These are phyloP conservation scores for Rhynchonycteris naso DNA, from an alignment of 2,797 vertebrate species.

Conservation along the genomic window DNA sequence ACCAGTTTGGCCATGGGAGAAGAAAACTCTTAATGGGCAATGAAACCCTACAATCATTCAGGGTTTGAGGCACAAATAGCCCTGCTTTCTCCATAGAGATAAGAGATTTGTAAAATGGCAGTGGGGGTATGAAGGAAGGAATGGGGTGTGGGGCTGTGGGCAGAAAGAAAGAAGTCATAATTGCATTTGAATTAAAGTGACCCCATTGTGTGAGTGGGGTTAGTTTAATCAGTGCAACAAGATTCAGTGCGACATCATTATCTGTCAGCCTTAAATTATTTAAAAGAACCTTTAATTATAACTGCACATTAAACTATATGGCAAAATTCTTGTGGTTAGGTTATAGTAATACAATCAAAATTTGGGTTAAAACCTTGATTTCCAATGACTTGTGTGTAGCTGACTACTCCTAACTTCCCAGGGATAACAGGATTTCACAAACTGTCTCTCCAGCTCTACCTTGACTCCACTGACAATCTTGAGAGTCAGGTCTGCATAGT, in stretches of 20 bases:
- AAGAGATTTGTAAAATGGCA: background rate
- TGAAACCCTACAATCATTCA: background rate
- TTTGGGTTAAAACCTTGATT: conserved; percentile 19
- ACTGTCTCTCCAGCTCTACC: background rate
- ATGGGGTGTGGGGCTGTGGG: background rate
- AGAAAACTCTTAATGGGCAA: background rate
- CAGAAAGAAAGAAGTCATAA: background rate
- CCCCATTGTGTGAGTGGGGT: background rate
- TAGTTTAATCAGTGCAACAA: conserved; percentile 51
- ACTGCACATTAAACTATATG: background rate
- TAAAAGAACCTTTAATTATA: conserved; percentile 1
- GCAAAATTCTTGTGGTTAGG: background rate
- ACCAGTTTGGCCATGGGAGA: background rate
- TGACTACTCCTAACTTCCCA: background rate
- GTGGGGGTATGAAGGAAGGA: no score
- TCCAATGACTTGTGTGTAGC: background rate
- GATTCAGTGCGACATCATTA: background rate
- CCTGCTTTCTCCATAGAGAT: background rate
- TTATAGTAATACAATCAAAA: background rate
- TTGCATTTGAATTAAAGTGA: background rate
- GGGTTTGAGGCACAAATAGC: background rate
- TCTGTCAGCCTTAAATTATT: conserved; percentile 3
- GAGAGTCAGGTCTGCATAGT: background rate
- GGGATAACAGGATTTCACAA: conserved; percentile 3
- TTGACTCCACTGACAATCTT: background rate